Conservation (phyloP, 2,113 vertebrate species). For the Cephalopholis sonnerati region DNA sequence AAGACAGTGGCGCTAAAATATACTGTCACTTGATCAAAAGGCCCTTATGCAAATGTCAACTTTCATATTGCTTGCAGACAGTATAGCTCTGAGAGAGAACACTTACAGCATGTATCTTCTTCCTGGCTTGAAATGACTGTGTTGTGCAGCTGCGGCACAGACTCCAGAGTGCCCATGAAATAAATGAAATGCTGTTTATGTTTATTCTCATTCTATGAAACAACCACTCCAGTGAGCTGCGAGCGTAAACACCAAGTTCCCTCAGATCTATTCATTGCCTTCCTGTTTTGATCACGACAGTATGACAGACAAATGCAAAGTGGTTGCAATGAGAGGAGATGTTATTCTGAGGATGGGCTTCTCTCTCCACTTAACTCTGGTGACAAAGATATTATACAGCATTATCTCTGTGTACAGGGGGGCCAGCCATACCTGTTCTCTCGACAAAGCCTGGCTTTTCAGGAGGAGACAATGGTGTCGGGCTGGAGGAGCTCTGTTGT, state of each 20-base stretch:
- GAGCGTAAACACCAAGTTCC: conserved; percentile 43
- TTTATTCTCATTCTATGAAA: conserved; percentile 54
- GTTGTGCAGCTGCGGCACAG: conserved; percentile 5
- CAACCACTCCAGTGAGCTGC: conserved; percentile 40
- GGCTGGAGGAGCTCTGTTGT: conserved; percentile 65
- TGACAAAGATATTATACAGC: conserved; percentile 53
- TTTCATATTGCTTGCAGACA: conserved; percentile 42
- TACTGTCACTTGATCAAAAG: conserved; percentile 58
- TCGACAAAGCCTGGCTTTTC: conserved; percentile 70
- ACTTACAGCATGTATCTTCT: conserved; percentile 1
- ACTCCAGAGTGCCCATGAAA: conserved; percentile 26
- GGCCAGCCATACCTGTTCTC: conserved; percentile 50
- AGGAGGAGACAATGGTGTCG: conserved; percentile 69
- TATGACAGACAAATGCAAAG: conserved; percentile 60
- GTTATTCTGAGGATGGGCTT: conserved; percentile 36
- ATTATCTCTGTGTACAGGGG: conserved; percentile 50
- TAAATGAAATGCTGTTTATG: conserved; percentile 61
- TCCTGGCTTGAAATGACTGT: conserved; percentile 24
- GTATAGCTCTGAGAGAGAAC: not conserved
- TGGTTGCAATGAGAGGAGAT: conserved; percentile 29
- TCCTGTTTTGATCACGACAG: conserved; percentile 56
- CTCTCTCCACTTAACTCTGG: conserved; percentile 52
- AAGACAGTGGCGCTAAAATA: conserved; percentile 28
- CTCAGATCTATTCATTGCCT: conserved; percentile 51
- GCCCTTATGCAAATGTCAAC: conserved; percentile 27